A percentile compares a stretch with the other conserved stretches of the same genome.
These are phyloP conservation scores for Ranitomeya variabilis DNA, from an alignment of 2,113 vertebrate species.

Conservation along the genomic window DNA sequence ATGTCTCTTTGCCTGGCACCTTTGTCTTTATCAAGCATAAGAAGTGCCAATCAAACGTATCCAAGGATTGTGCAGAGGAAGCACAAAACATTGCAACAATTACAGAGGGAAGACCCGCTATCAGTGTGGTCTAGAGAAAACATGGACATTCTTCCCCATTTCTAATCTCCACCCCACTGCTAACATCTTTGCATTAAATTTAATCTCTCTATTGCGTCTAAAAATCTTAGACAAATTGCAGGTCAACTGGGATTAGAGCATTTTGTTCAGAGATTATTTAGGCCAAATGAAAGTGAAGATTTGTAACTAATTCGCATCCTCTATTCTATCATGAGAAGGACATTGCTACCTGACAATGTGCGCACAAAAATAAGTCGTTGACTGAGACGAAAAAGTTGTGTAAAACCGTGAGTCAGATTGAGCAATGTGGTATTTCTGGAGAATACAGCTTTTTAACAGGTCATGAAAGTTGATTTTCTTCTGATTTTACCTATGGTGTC, in stretches of 20 bases:
- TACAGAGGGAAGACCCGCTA: conserved; percentile 77
- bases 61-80: conserved; percentile 64
- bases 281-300: conserved; percentile 69
- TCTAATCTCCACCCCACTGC: conserved; percentile 89
- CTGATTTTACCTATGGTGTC: too few relatives aligned
- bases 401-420: background rate
- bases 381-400: background rate
- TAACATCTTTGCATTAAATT: conserved; percentile 83
- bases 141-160: conserved; percentile 74
- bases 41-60: conserved; percentile 95
- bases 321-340: background rate
- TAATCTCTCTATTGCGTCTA: conserved; percentile 87
- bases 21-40: conserved; percentile 87
- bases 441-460: background rate
- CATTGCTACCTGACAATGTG: background rate
- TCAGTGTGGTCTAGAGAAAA: conserved; percentile 91
- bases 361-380: background rate
- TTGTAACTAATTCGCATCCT: background rate
- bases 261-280: conserved; percentile 84
- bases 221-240: conserved; percentile 84
- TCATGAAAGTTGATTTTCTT: background rate
- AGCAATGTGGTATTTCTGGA: background rate
- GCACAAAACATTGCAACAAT: conserved; percentile 82
- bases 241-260: conserved; percentile 89
- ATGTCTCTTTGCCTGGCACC: conserved; percentile 73